Evolutionary conservation across 2,113 vertebrate genomes (phyloP), one percentile per base, ranked within the genome.

Genomic region (Ptychochromis oligacanthus): DNA sequence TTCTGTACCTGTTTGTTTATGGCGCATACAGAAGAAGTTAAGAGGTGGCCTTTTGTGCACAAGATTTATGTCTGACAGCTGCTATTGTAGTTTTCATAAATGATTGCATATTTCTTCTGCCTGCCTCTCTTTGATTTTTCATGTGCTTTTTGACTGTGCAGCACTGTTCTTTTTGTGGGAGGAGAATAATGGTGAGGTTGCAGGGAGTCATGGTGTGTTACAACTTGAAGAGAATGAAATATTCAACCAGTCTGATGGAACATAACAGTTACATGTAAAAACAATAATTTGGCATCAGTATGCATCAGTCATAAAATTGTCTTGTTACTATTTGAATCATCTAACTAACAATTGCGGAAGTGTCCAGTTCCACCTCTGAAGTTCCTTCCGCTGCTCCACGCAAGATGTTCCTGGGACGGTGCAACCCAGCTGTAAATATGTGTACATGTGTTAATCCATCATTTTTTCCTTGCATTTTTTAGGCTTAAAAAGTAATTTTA

Each of bases 21-120:
- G 46, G 31, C 1, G 59, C 76, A 34, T 65, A 86, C 82, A 82
- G 80, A 88, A 54, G 54, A 58, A 80, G 65, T 79, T 80, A 82
- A 86, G 83, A 70, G 14, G 59, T 14, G 10, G 15, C 22, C 67
- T 76, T 88, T 90, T 87, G 78, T 82, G 70, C 31, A 4, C 17
- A 26, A 76, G 85, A 58, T 86, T 91, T 87, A 82, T 82, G 87
- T 87, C 91, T 72, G 70, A 83, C 77, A 84, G 82, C 36, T 8
- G 65, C 81, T 70, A 81, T 81, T 87, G 84, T 86, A 62, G 82
- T 80, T 18, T 43, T 74, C 56, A 24, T 60, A 13, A 79, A 75
- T 26, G 18, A 82, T 87, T 22, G 55, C 74, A 72, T 46, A 57
- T 85, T 77, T 36, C 43, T 56, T 26, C 14, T 40, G 58, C 26